phyloP scores from a whole-genome alignment of 2,113 vertebrate species.

The Podocnemis expansa region DNA sequence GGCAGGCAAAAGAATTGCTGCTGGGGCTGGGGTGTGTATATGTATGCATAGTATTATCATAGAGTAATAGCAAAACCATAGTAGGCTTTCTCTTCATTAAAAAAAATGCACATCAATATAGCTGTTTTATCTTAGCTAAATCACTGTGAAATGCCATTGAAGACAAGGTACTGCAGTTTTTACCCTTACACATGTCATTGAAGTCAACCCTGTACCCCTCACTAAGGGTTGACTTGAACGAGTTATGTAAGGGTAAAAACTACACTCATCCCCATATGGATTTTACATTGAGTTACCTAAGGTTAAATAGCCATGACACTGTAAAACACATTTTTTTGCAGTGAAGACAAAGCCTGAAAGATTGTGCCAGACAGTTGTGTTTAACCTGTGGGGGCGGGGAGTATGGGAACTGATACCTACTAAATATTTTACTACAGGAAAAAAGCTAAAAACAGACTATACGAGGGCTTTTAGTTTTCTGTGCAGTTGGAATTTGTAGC shows the following conservation, averaged over 20 bases:
- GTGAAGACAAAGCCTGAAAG: neutral
- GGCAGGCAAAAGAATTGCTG: neutral
- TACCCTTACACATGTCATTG: neutral
- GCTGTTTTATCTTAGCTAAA: neutral
- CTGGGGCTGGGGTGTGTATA: neutral
- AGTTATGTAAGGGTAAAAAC: neutral
- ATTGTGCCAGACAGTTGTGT: neutral
- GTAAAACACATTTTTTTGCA: neutral
- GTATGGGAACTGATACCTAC: neutral
- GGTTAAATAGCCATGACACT: neutral
- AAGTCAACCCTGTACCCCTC: neutral
- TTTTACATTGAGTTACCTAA: neutral
- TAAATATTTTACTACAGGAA: slow-evolving; percentile 38
- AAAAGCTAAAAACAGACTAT: neutral
- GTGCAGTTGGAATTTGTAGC: neutral
- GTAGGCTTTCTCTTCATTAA: neutral
- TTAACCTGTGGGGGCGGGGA: slow-evolving; percentile 18
- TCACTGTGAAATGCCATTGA: neutral
- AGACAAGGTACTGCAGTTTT: neutral
- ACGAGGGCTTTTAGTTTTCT: neutral
- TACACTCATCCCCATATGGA: neutral
- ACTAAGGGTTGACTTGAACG: neutral
- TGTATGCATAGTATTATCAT: neutral
- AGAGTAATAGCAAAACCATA: neutral
- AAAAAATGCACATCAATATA: neutral